Base-by-base conservation (phyloP, 2,113 vertebrate species). In the Guaruba guarouba region DNA sequence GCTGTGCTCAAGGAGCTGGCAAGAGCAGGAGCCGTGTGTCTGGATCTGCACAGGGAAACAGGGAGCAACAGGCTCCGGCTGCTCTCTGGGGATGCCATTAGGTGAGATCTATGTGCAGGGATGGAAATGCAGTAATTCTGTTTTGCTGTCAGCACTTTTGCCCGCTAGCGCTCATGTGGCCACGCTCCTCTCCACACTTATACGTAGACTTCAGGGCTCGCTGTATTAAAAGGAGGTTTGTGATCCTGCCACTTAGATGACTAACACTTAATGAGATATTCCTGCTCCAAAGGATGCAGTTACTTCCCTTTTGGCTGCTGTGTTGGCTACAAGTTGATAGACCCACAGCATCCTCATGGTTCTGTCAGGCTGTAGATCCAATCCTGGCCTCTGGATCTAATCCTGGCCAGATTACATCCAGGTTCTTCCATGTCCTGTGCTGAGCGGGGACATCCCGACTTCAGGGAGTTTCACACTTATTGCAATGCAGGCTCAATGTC, bases 51-150 rank as follows among this genome's bases (percentile, higher is more conserved):
- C 6, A 5, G 66, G 66, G 39, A 52, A 68, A 35, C 35, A 3
- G 48, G 71, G 74, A 78, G 82, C 16, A 61, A 39, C 89, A 52
- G 75, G 91, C 81, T 70, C 39, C 6, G 8, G 61, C 54, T 67
- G 66, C 89, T 95, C 88, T 82, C 94, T 31, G 89, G 95, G 91
- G 86, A 94, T 89, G 95, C 89, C 74, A 73, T 91, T 92, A 93
- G 86, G 77, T 33, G 86, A 82, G 91, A 78, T 71, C 86, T 75
- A 6, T 9, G 70, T 23, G 74, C 12, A 23, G 18, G 86, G 66
- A 29, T 61, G 89, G 62, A 52, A 61, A 64, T 5, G 86, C 74
- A 46, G 80, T 13, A n/a, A 48, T 44, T 66, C 83, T 79, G 86
- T 37, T 66, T 83, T 73, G 86, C 92, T 95, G 71, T 70, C 94